Conservation (phyloP, 2,113 vertebrate species). For the Acanthochromis polyacanthus region DNA sequence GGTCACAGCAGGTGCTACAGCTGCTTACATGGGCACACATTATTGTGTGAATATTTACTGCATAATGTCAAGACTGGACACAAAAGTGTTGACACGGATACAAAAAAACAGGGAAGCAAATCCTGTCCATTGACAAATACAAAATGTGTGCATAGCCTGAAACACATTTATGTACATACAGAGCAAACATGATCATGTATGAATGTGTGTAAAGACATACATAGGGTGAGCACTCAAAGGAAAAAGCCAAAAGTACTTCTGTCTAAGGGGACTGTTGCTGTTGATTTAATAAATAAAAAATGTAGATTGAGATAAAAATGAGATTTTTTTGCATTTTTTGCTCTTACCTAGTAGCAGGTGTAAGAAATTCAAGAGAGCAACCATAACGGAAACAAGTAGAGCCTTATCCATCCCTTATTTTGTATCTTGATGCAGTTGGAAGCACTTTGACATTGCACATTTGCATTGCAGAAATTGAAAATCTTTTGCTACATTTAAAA, state of each 20-base stretch:
- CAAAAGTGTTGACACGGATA: not conserved
- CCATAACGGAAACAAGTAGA: not conserved
- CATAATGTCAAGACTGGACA: not conserved
- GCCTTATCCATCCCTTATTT: not conserved
- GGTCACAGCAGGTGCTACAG: constrained; percentile 68
- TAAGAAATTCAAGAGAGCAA: no score
- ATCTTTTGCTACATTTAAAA: no score
- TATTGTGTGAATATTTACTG: constrained; percentile 5
- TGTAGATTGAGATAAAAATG: no score
- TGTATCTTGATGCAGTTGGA: no score
- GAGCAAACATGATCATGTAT: not conserved
- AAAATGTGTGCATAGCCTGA: not conserved
- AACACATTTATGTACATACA: not conserved
- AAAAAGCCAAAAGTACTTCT: no score
- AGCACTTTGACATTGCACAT: no score
- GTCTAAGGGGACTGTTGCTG: no score
- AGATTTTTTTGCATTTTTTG: no score
- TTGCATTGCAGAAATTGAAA: no score
- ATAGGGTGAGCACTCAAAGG: no score
- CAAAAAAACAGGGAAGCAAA: not conserved
- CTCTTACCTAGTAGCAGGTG: no score
- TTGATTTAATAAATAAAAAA: no score
- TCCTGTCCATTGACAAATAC: not conserved
- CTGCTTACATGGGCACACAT: constrained; percentile 23
- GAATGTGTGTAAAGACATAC: not conserved